Base-by-base conservation (phyloP, 2,113 vertebrate species). In the Tetraodon nigroviridis region DNA sequence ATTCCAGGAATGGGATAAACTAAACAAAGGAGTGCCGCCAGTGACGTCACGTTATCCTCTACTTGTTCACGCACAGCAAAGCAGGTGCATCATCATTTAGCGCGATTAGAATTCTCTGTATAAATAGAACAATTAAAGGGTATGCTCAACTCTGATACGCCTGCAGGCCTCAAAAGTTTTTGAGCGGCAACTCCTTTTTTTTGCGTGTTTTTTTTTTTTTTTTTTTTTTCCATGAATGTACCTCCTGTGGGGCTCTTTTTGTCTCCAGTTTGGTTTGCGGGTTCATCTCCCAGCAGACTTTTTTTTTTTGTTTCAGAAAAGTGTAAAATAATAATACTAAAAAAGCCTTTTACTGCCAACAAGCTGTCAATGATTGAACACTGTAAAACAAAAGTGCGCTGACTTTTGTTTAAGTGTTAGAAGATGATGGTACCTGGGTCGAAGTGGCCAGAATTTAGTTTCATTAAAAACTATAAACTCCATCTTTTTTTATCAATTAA, bases 201-300 rank as follows among this genome's bases (percentile, higher is more conserved):
- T 19, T 29, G 3, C 12, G 44, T 46, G 44, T 46, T 45, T 5
- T n/a, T 12, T 45, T 12, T 45, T 12, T 16, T 16, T 2, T 44
- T 7, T 17, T 44, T 18, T 45, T 55, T 29, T 49, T 24, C 78
- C 70, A 40, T 29, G 19, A 71, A 62, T 75, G 82, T 83, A 76
- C 78, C 71, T 83, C 78, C 78, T 75, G 18, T 51, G 58, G 51
- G 44, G 59, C 64, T 57, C 63, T 68, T 46, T 66, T 50, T 55
- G 61, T 60, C 57, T 79, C 20, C 37, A 41, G 52, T 65, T 67
- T 56, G 56, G 41, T 49, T 49, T 52, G 17, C 52, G 64, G 17
- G 24, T 47, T 1, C 46, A 29, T 6, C 56, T 66, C 73, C 55
- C 65, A 19, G 32, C 18, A 29, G 57, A 67, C 40, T 19, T 6